phyloP scores from a whole-genome alignment of 53 echinoderm and acorn worm genomes.

The Antedon mediterranea region DNA sequence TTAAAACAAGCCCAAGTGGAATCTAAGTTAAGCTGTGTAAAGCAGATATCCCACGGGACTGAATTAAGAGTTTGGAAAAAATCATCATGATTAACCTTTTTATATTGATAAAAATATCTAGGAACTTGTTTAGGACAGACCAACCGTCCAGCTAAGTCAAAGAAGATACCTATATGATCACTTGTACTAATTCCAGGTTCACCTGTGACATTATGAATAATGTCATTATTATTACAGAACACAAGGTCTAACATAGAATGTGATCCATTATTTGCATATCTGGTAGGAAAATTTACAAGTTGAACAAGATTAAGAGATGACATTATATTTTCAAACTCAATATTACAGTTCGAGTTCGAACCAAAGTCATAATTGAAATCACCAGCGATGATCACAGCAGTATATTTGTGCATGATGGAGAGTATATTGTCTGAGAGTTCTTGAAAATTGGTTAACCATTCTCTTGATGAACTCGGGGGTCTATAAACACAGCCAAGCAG shows the following conservation, averaged over 20 bases:
- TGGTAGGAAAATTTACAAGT: slow-evolving; percentile 2
- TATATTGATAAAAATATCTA: slow-evolving; percentile 5
- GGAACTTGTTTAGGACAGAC: background rate
- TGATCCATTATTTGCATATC: background rate
- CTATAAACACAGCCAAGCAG: too few relatives aligned
- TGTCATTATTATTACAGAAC: background rate
- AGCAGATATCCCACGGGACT: slow-evolving; percentile 5
- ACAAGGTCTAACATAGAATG: slow-evolving; percentile 9
- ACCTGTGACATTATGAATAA: background rate
- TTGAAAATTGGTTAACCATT: too few relatives aligned
- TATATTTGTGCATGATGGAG: too few relatives aligned
- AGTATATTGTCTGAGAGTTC: too few relatives aligned
- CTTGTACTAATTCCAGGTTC: slow-evolving; percentile 6
- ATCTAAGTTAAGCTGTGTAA: background rate
- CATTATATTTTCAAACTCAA: background rate
- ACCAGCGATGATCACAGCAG: too few relatives aligned
- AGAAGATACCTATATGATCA: slow-evolving; percentile 9
- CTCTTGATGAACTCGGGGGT: too few relatives aligned
- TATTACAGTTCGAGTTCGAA: background rate
- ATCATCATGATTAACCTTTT: slow-evolving; percentile 1
- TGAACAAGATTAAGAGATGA: background rate
- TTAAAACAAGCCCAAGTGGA: background rate
- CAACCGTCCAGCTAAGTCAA: background rate
- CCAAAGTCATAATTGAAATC: too few relatives aligned
- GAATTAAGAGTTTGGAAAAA: background rate